phyloP scores from a whole-genome alignment of 2,113 vertebrate species.

The Hydrochoerus hydrochaeris region DNA sequence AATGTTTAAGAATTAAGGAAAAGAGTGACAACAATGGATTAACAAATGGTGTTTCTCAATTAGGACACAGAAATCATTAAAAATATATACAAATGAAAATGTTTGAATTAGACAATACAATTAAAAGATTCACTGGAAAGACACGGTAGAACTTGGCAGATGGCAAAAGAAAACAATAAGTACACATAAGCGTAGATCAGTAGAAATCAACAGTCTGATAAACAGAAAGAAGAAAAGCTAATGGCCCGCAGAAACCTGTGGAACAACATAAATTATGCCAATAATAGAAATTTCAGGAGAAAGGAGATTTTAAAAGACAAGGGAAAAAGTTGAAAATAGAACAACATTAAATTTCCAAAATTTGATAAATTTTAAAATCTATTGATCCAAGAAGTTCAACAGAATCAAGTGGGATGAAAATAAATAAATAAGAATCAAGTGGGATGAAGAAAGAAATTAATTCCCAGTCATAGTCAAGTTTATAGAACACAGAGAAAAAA shows the following conservation, averaged over 20 bases:
- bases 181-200: neutral
- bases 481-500: conserved; percentile 31
- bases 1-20: conserved; percentile 28
- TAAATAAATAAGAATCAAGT: neutral
- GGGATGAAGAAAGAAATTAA: neutral
- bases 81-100: neutral
- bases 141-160: neutral
- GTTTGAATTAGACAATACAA: neutral
- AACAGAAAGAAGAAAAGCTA: neutral
- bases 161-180: neutral
- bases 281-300: neutral
- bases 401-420: neutral
- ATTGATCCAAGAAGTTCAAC: neutral
- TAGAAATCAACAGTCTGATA: neutral
- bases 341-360: neutral
- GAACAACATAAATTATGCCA: neutral
- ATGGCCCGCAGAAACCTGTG: neutral
- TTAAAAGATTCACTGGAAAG: neutral
- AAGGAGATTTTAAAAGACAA: neutral
- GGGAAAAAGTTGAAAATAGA: neutral
- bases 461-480: neutral
- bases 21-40: neutral
- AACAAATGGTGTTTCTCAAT: conserved; percentile 33
- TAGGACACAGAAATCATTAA: neutral
- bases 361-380: neutral